Evolutionary conservation across 2,888 invertebrate genomes (phyloP).

Genomic region (Harpagoxenus sublaevis): DNA sequence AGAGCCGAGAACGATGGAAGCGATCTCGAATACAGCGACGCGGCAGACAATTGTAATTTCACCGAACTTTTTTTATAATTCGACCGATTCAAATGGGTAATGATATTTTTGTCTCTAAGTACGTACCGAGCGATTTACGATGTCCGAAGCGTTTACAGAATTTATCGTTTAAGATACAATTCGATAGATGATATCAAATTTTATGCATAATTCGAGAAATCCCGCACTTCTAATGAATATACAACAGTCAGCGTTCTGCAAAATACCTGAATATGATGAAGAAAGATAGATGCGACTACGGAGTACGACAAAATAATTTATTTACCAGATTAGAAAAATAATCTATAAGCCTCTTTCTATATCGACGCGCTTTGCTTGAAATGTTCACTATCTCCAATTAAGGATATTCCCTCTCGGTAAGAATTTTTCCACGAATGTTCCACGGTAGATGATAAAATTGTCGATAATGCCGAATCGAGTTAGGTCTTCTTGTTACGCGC

Average conservation of each 20-base stretch:
- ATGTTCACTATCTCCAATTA: background rate
- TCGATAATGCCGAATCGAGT: background rate
- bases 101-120: background rate
- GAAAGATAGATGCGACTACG: background rate
- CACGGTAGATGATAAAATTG: background rate
- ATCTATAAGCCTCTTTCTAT: background rate
- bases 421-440: background rate
- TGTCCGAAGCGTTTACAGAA: background rate
- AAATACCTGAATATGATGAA: background rate
- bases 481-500: background rate
- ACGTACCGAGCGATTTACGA: background rate
- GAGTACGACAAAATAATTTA: background rate
- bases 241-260: background rate
- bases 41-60: background rate
- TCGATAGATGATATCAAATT: no score
- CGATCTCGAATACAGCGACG: constrained; percentile 7
- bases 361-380: background rate
- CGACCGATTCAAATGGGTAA: background rate
- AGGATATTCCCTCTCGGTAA: background rate
- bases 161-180: background rate
- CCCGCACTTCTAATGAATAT: background rate
- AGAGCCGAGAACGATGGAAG: constrained; percentile 53
- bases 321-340: background rate
- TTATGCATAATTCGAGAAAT: background rate
- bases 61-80: background rate